Evolutionary conservation across 2,113 vertebrate genomes (phyloP).

Genomic region (Takifugu flavidus): DNA sequence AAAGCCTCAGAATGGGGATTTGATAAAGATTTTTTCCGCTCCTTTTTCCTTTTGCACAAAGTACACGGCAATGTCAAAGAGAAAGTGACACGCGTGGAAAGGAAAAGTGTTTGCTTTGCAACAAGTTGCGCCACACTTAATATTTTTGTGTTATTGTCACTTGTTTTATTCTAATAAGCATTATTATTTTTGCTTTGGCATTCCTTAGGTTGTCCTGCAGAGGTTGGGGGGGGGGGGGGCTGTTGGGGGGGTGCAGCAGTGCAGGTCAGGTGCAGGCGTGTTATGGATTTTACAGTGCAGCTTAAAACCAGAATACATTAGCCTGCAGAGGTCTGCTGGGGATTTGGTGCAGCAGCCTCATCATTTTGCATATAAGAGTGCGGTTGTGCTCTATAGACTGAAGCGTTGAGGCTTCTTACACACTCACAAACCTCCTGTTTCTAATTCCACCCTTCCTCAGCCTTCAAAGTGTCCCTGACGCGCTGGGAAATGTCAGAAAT

Average conservation of each 20-base stretch:
- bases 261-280: constrained; percentile 51
- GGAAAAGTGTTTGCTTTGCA: constrained; percentile 20
- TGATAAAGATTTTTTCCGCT: constrained; percentile 92
- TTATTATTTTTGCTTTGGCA: constrained; percentile 17
- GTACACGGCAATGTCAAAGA: constrained; percentile 87
- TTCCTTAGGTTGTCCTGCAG: constrained; percentile 20
- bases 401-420: constrained; percentile 26
- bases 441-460: constrained; percentile 34
- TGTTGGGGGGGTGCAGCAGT: constrained; percentile 22
- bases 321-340: constrained; percentile 49
- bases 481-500: constrained; percentile 56
- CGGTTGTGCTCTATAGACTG: constrained; percentile 51
- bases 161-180: constrained; percentile 5
- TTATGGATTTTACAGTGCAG: constrained; percentile 48
- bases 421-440: constrained; percentile 26
- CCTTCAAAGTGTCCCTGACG: constrained; percentile 35
- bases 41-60: constrained; percentile 75
- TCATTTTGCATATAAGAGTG: constrained; percentile 47
- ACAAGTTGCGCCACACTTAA: no score
- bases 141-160: constrained; percentile 11
- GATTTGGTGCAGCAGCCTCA: constrained; percentile 54
- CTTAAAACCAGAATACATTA: constrained; percentile 63
- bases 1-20: constrained; percentile 96
- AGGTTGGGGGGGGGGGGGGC: constrained; percentile 2
- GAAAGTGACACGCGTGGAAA: constrained; percentile 73